These are phyloP conservation scores for Sipha flava DNA, from an alignment of 1,140 invertebrate species.

Conservation along the genomic window DNA sequence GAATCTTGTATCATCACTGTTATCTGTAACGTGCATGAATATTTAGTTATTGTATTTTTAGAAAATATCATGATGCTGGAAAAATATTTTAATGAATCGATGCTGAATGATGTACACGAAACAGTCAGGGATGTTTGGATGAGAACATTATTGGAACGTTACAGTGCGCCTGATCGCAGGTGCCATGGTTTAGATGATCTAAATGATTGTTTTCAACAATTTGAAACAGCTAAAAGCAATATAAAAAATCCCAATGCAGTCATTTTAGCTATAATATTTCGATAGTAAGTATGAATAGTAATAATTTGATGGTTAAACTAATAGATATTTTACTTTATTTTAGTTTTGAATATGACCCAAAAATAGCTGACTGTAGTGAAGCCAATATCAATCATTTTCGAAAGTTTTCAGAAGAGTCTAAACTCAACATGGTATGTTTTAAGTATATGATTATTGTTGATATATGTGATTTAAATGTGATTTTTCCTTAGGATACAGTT, in stretches of 20 bases:
- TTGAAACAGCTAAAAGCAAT: not conserved
- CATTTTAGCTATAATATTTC: not conserved
- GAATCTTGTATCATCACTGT: no score
- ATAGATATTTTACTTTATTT: constrained; percentile 34
- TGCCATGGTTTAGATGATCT: not conserved
- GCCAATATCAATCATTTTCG: constrained; percentile 47
- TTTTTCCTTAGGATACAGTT: constrained; percentile 42
- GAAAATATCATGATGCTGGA: not conserved
- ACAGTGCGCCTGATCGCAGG: not conserved
- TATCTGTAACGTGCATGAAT: not conserved
- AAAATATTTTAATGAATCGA: constrained; percentile 1
- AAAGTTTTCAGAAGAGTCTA: constrained; percentile 45
- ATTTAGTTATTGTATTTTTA: not conserved
- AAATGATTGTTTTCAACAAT: constrained; percentile 9
- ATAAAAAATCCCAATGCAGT: constrained; percentile 22
- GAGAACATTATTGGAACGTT: not conserved
- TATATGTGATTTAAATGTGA: not conserved
- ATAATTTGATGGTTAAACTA: not conserved
- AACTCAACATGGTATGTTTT: constrained; percentile 42
- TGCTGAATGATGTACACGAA: not conserved
- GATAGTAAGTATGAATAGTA: not conserved
- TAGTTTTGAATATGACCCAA: constrained; percentile 49
- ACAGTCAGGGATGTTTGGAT: not conserved
- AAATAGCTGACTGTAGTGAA: constrained; percentile 45
- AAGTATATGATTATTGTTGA: not conserved